Base-by-base conservation (phyloP, 2,113 vertebrate species). In the Lasiurus cinereus region DNA sequence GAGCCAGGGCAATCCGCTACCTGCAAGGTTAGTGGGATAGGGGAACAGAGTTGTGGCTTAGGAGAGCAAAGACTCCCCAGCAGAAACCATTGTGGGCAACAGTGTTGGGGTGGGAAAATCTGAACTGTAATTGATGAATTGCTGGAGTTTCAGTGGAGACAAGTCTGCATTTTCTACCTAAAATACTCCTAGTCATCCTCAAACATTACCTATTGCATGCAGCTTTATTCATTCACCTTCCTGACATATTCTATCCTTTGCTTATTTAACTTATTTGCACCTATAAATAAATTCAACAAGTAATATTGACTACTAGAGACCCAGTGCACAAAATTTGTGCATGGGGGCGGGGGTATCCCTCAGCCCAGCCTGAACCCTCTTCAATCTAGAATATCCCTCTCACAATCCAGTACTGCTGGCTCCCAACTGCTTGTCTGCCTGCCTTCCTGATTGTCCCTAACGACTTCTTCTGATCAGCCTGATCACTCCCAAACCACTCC, bases 221-320 rank as follows among this genome's bases (percentile, higher is more conserved):
- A 73, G 36, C 21, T 80, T 87, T 73, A 77, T 80, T 90, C 73
- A 77, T 77, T 90, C 73, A 77, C 73, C 62, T 16, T 89, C 46
- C 66, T 72, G 21, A 74, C 36, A 62, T 13, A 56, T 2, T 70
- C 19, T 74, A n/a, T 24, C 16, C 7, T 72, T 64, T 90, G 52
- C 22, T 64, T 27, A 90, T 11, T 33, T 67, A 39, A 50, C 8
- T 59, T 73, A 52, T 73, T 73, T 78, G 64, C 52, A 64, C 16
- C 80, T 39, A 86, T 22, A 90, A 94, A 80, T 62, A 66, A 66
- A 79, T 52, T 78, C 74, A 85, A 69, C 39, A 67, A 90, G 39
- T 85, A 78, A 48, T 70, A 90, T 21, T 46, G 13, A 43, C 24
- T 69, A 59, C 39, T 39, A 39, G 39, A 39, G 39, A 39, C 39